Evolutionary conservation across 1,140 invertebrate species (phyloP), one percentile per base, ranked within the genome.

Genomic region (Helicoverpa zea): DNA sequence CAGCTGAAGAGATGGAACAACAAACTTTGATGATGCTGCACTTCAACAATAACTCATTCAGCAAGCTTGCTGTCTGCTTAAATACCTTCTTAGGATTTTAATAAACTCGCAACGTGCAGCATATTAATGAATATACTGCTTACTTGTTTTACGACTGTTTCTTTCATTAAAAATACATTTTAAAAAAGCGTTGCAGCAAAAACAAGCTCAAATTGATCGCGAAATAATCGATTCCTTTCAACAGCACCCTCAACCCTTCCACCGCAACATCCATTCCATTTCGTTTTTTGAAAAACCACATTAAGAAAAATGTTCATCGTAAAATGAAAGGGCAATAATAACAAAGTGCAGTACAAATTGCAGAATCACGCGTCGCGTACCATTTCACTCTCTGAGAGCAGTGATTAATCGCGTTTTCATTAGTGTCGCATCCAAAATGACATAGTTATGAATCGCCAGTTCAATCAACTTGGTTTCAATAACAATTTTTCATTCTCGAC

Each of bases 401-500:
- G 83, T 94, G 91, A 94, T 94, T 93, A 93, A 94, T 94, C 85
- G 84, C 82, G 86, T 91, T 94, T 94, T 93, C 91, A 94, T 94
- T 92, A 92, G 84, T 86, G 87, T 90, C 88, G 88, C 90, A 91
- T 94, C 92, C 91, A 89, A 93, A 94, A 94, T 93, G 93, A 93
- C 92, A 94, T 91, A 94, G 92, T 94, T 94, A 94, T 93, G 89
- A 93, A 88, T 91, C 86, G 90, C 89, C 88, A 90, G 91, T 91
- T 95, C 93, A 95, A 94, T 94, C 91, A 94, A 89, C 88, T 90
- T 89, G 88, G 92, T 94, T 95, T 94, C 94, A 93, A 95, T 95
- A 94, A 94, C 92, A 94, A 94, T 95, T 95, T 95, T 95, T 95
- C 92, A 95, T 91, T 91, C 92, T 93, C 91, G 92, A 95, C 92